Evolutionary conservation across 1,140 invertebrate species (phyloP), one percentile per base, ranked within the genome.

Genomic region (Nasonia longicornis): DNA sequence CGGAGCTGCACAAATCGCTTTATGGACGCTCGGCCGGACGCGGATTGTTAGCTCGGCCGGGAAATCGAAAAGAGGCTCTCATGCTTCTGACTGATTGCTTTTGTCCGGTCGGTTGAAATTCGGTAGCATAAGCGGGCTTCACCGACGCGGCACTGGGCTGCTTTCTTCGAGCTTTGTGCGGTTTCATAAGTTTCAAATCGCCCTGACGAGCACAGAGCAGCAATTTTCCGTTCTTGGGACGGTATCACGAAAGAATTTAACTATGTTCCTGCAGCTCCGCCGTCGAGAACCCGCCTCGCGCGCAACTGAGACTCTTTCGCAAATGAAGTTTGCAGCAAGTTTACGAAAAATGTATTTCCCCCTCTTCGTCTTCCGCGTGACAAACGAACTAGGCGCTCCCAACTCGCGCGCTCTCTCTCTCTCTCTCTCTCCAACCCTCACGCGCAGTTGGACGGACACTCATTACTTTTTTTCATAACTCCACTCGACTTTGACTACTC

Each of bases 1-100:
- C 14, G 12, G 7, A n/a, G 52, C 70, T 31, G 66, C 66, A 63
- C 77, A 87, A 89, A 87, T 86, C 86, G 82, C 83, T 87, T 89
- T 87, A 88, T 85, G 84, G 86, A 87, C 84, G 81, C 81, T 71
- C 73, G 82, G 82, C 83, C 78, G 85, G 83, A 66, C 79, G 26
- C 81, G 83, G 84, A 87, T 87, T 87, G 83, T 85, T 86, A 82
- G 76, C 85, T 84, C 42, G 67, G 45, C 20, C 11, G 38, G 64
- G 7, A 58, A 63, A 79, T 79, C 20, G 48, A 67, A 77, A 77
- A 31, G 75, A 66, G 67, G 22, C 73, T 29, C 31, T 22, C 71
- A 14, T 58, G 52, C 52, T 20, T 58, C 22, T 22, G 52, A 22
- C 29, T 75, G 48, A 63, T 75, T 75, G 73, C n/a, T 74, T 74